These are phyloP conservation scores for Euglossa dilemma DNA, from an alignment of 1,140 invertebrate species.

Conservation along the genomic window DNA sequence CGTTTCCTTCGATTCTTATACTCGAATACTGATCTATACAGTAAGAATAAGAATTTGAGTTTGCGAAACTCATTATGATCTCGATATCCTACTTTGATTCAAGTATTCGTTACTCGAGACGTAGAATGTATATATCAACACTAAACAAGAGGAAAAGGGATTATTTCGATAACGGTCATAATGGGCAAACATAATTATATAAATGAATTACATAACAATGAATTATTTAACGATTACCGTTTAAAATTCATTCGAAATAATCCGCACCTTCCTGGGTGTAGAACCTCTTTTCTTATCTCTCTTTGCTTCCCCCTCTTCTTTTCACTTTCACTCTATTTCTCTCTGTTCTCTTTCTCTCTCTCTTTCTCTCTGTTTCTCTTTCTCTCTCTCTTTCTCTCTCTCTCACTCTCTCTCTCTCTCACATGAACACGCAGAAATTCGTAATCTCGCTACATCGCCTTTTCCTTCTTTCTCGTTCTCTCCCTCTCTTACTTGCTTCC, in stretches of 20 bases:
- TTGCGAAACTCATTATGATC: not conserved
- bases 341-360: constrained; percentile 19
- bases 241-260: constrained; percentile 30
- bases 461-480: constrained; percentile 43
- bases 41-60: not conserved
- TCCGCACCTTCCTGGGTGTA: constrained; percentile 19
- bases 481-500: constrained; percentile 50
- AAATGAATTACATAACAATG: constrained; percentile 30
- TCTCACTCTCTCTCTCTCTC: constrained; percentile 29
- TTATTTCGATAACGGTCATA: constrained; percentile 24
- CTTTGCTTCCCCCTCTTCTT: constrained; percentile 4
- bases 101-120: constrained; percentile 15
- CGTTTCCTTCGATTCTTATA: not conserved
- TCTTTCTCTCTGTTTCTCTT: constrained; percentile 7
- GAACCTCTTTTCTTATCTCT: constrained; percentile 1
- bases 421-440: constrained; percentile 42
- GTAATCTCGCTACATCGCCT: constrained; percentile 33
- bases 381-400: not conserved
- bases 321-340: constrained; percentile 14
- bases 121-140: not conserved
- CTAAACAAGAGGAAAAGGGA: constrained; percentile 20
- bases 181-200: constrained; percentile 21
- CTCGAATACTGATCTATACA: not conserved
- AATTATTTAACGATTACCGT: constrained; percentile 42
- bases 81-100: not conserved